Evolutionary conservation across 2,888 invertebrate genomes (phyloP), one percentile per base, ranked within the genome.

Genomic region (Byasa hedistus): DNA sequence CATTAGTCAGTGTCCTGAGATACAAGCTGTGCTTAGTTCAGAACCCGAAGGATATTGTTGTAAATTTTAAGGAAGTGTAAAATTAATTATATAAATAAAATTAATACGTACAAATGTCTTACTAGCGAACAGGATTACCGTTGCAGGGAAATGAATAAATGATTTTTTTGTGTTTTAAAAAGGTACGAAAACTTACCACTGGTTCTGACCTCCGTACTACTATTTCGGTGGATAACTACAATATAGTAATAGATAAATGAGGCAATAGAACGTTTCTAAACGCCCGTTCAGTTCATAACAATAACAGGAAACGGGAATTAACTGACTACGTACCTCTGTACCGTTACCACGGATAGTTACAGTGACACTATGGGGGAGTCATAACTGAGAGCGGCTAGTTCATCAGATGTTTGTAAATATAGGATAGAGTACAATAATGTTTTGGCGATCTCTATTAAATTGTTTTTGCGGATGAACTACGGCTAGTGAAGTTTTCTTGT

Each of bases 221-320:
- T 27, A 21, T 60, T 56, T 54, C 48, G 56, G n/a, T 36, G 56
- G 17, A 48, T 27, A 48, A 22, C 44, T 44, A 44, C 48, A 52
- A 57, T 39, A 24, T 32, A 63, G 48, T 32, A 51, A 48, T 57
- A 57, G 15, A 36, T 57, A 56, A 27, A 23, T 64, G 19, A 58
- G 51, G 51, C 22, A 48, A 58, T 17, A 32, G 21, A 56, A 51
- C 51, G 27, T 24, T 57, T 63, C 63, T 48, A 15, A 8, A 22
- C 8, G 48, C 27, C 24, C 8, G 60, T 60, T 54, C 32, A 19
- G 19, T 22, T 23, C 3, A 36, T 57, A 19, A 52, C 22, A 64
- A 64, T 57, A 64, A 64, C 64, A 57, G 64, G 64, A 64, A 64
- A 57, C 23, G n/a, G 56, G 44, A 22, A 55, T 51, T 57, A 48